Evolutionary conservation across 2,113 vertebrate species (phyloP).

Genomic region (Apodemus sylvaticus): DNA sequence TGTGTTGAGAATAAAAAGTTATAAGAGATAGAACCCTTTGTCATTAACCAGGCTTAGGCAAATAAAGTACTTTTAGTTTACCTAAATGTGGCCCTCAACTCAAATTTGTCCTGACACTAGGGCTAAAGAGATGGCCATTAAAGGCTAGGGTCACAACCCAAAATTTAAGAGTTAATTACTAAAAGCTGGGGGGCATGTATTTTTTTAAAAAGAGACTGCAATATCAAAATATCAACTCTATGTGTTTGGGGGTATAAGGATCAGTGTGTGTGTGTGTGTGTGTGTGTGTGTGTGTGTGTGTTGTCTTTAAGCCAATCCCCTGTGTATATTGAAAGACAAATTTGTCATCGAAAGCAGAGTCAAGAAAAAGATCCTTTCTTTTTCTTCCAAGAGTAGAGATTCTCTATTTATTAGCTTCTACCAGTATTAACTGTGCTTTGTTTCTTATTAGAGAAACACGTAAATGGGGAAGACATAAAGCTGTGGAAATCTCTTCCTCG

Average conservation of each 20-base stretch:
- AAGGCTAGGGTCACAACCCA: too few species aligned
- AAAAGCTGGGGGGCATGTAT: background rate
- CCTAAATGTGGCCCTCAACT: background rate
- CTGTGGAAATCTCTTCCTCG: background rate
- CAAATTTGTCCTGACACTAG: background rate
- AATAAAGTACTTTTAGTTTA: constrained; percentile 15
- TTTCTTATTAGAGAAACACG: background rate
- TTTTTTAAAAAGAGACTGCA: background rate
- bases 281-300: background rate
- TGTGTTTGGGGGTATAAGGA: background rate
- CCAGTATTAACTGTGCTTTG: background rate
- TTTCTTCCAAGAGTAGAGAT: background rate
- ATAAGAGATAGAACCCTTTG: background rate
- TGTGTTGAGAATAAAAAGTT: background rate
- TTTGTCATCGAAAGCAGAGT: background rate
- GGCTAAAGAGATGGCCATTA: too few species aligned
- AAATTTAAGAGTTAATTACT: background rate
- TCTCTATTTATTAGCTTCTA: background rate
- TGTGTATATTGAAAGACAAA: background rate
- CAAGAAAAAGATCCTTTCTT: background rate
- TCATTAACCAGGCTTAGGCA: background rate
- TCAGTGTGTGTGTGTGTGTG: background rate
- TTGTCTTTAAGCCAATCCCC: background rate
- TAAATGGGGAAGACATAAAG: background rate
- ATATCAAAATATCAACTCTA: constrained; percentile 34